Conservation (phyloP, 2,113 vertebrate genomes). For the Heterochromis multidens region DNA sequence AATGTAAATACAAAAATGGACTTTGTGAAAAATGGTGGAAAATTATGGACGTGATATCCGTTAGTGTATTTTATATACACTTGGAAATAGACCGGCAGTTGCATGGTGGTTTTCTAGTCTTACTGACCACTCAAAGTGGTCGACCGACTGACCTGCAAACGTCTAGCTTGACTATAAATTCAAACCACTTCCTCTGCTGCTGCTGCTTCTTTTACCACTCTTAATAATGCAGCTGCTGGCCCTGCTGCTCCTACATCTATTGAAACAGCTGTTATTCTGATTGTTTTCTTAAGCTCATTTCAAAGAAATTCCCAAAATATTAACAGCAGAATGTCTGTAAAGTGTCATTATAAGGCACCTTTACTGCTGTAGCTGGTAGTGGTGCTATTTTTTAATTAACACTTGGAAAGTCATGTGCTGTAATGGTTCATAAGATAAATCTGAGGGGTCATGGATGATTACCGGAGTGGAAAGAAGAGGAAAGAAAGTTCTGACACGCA, state of each 20-base stretch:
- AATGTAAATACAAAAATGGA: background rate
- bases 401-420: background rate
- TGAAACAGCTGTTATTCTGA: background rate
- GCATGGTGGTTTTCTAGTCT: background rate
- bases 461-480: background rate
- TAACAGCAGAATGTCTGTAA: background rate
- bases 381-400: background rate
- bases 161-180: background rate
- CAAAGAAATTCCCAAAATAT: background rate
- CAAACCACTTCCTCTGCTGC: background rate
- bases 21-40: background rate
- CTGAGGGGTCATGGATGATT: background rate
- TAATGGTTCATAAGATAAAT: background rate
- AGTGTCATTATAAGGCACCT: background rate
- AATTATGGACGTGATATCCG: background rate
- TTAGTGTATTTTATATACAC: background rate
- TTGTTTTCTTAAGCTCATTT: background rate
- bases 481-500: background rate
- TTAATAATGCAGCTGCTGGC: background rate
- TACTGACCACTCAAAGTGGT: background rate
- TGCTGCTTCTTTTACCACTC: background rate
- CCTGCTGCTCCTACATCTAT: background rate
- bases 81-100: background rate
- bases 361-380: background rate
- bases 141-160: background rate